Evolutionary conservation across 2,888 invertebrate species (phyloP).

Genomic region (Muscina levida): DNA sequence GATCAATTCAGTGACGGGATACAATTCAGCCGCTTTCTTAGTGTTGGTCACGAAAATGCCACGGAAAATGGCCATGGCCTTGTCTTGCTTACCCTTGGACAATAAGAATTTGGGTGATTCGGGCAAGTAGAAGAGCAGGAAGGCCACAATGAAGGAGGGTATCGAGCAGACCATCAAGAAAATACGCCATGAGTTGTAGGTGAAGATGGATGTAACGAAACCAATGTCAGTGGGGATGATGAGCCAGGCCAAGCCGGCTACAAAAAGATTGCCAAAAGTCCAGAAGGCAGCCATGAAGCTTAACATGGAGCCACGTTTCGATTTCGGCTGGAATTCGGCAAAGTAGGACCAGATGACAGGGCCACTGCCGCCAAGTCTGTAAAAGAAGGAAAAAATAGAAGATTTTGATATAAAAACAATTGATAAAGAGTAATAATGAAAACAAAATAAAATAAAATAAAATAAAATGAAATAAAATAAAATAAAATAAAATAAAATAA

Average conservation of each 20-base stretch:
- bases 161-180: conserved; percentile 93
- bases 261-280: conserved; percentile 95
- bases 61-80: conserved; percentile 90
- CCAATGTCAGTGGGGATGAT: conserved; percentile 88
- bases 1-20: conserved; percentile 87
- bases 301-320: conserved; percentile 94
- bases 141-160: conserved; percentile 93
- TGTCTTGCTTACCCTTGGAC: conserved; percentile 88
- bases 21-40: conserved; percentile 84
- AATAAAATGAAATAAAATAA: too few relatives aligned
- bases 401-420: conserved; percentile 11
- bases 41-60: conserved; percentile 91
- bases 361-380: conserved; percentile 81
- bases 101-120: conserved; percentile 95
- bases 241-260: conserved; percentile 90
- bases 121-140: conserved; percentile 89
- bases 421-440: neutral
- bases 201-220: conserved; percentile 84
- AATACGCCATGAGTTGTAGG: conserved; percentile 95
- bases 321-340: conserved; percentile 95
- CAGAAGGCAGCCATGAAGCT: conserved; percentile 97
- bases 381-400: conserved; percentile 23
- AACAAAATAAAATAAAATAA: conserved; percentile 9
- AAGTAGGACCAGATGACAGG: conserved; percentile 98
- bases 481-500: too few relatives aligned